Evolutionary conservation across 2,888 invertebrate species (phyloP), one percentile per base, ranked within the genome.

Genomic region (Gryllus longicercus): DNA sequence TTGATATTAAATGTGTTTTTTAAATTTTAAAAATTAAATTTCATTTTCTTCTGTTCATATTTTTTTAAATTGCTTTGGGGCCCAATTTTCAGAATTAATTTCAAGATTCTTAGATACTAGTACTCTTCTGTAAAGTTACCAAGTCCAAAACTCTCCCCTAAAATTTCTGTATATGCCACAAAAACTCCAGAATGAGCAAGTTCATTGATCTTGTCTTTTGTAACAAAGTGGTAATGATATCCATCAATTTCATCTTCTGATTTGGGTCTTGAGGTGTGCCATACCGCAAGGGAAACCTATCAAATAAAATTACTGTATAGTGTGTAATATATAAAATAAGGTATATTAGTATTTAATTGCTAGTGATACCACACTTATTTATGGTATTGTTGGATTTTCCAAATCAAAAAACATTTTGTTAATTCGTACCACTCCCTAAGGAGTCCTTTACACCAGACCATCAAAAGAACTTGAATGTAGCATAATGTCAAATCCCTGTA

Each of bases 61-160:
- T 38, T 38, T 38, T 38, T 4, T 4, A 3, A 25, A 38, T 38
- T 4, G 2, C 25, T 38, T 38, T 38, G 38, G 8, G 38, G 0
- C 38, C 0, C 38, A 38, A 38, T 38, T 38, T 38, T 38, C 38
- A 38, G 38, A 8, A 38, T 38, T 38, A 38, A 38, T 38, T 38
- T 38, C 38, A 38, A 38, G 8, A 38, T 38, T 38, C 38, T 38
- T 38, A 38, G 38, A 38, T 38, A 38, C 25, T 38, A 8, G 38
- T 38, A 38, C 38, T 38, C 38, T 38, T 38, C 8, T 8, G 38
- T 38, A 5, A 38, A 38, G 8, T 84, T 84, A 88, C 88, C 85
- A 81, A 88, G 86, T 79, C 88, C 88, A 83, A 87, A 88, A 81
- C 85, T 86, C 78, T 87, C 82, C 11, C 88, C 88, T 12, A 88